Evolutionary conservation across 2,888 invertebrate species (phyloP).

Genomic region (Isotomurus palustris): DNA sequence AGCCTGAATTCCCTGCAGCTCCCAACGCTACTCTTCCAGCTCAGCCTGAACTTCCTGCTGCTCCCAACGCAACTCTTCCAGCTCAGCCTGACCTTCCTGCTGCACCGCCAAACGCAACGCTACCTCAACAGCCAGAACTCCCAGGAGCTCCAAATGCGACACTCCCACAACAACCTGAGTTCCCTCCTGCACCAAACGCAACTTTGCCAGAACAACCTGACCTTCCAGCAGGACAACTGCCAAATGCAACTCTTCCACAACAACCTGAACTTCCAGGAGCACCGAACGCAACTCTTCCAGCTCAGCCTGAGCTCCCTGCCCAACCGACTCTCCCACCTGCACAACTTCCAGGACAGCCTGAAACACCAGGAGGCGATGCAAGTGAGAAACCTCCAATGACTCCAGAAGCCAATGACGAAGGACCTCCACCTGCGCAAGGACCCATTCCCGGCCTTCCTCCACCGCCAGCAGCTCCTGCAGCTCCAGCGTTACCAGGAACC

Average conservation of each 20-base stretch:
- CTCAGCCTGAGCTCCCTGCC: constrained; percentile 8
- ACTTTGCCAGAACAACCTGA: background rate
- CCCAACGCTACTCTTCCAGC: constrained; percentile 5
- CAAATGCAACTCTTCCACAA: background rate
- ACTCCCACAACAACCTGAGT: background rate
- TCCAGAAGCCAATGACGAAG: constrained; percentile 9
- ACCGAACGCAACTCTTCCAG: constrained; percentile 8
- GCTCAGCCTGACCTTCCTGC: constrained; percentile 3
- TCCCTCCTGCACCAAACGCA: background rate
- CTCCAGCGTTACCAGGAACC: background rate
- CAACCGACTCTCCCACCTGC: background rate
- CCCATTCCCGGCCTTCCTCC: constrained; percentile 14
- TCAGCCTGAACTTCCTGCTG: background rate
- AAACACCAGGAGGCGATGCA: background rate
- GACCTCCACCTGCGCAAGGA: background rate
- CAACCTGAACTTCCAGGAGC: background rate
- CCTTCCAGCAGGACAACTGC: background rate
- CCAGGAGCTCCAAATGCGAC: constrained; percentile 1
- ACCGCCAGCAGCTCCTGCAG: constrained; percentile 7
- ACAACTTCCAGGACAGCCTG: constrained; percentile 11
- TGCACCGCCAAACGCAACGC: constrained; percentile 3
- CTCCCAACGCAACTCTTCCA: constrained; percentile 8
- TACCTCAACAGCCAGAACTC: background rate
- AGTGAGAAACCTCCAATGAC: constrained; percentile 7
- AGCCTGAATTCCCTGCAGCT: constrained; percentile 8